A percentile compares a stretch with the other conserved stretches of the same genome.
Evolutionary conservation across 2,797 vertebrate species (phyloP).

Genomic region (Acanthurus lineatus): DNA sequence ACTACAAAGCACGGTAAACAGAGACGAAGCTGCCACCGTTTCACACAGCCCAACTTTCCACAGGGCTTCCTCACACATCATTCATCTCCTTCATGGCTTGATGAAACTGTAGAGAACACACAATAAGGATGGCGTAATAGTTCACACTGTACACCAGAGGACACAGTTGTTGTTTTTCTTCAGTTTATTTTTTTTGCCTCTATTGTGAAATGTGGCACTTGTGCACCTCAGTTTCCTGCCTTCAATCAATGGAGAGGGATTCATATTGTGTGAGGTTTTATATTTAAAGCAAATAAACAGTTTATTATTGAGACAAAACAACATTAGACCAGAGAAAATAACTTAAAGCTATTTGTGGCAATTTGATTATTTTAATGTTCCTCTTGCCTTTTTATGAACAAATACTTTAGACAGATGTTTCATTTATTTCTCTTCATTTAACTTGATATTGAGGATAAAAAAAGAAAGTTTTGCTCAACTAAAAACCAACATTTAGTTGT

Average conservation of each 20-base stretch:
- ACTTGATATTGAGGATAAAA: not conserved
- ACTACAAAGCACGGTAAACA: constrained; percentile 81
- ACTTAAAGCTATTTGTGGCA: not conserved
- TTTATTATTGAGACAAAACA: not conserved
- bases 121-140: constrained; percentile 54
- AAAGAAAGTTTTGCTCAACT: too few relatives aligned
- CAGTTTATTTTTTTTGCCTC: constrained; percentile 9
- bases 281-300: constrained; percentile 3
- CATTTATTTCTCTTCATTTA: not conserved
- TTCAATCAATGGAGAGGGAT: constrained; percentile 1
- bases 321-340: not conserved
- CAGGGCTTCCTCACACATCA: constrained; percentile 65
- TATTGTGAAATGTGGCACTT: constrained; percentile 24
- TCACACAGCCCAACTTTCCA: constrained; percentile 68
- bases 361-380: not conserved
- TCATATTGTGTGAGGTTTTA: not conserved
- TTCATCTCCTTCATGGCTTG: constrained; percentile 79
- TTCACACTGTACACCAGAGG: constrained; percentile 46
- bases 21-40: constrained; percentile 57
- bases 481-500: too few relatives aligned
- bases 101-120: constrained; percentile 77
- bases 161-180: constrained; percentile 40
- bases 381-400: not conserved
- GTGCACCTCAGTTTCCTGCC: constrained; percentile 1
- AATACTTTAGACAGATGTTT: not conserved